These are phyloP conservation scores for Meles meles DNA, from an alignment of 2,113 vertebrate species.

Conservation along the genomic window DNA sequence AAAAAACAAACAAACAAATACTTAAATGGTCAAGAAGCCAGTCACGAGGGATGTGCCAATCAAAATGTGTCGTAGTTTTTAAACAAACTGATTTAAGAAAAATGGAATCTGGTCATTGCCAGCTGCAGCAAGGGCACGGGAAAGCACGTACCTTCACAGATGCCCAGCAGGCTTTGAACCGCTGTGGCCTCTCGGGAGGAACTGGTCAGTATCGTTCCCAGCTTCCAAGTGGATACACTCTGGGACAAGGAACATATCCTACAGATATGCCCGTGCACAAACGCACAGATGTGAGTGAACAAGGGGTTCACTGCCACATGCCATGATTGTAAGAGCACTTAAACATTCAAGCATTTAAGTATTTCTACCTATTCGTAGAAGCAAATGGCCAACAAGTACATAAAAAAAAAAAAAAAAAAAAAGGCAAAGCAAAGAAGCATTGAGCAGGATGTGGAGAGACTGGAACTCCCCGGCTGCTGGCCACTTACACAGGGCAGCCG, in stretches of 20 bases:
- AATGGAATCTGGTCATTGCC: neutral
- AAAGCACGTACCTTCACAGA: neutral
- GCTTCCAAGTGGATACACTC: neutral
- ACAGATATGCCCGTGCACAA: neutral
- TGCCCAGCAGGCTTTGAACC: neutral
- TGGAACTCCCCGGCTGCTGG: accelerated
- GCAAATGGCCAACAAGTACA: neutral
- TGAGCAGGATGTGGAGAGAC: neutral
- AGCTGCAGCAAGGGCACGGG: neutral
- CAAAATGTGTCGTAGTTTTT: neutral
- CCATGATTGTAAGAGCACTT: neutral
- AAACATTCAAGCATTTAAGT: neutral
- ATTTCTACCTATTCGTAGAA: neutral
- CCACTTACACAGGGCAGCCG: no score
- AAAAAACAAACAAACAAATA: no score
- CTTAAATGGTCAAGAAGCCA: neutral
- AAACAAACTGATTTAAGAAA: neutral
- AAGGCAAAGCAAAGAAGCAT: neutral
- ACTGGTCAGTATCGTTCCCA: neutral
- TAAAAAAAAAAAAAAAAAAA: accelerated
- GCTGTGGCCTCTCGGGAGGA: neutral
- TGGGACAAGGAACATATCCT: neutral
- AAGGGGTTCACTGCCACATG: neutral
- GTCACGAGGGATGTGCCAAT: neutral
- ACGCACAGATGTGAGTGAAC: accelerated